phyloP scores from a whole-genome alignment of 2,888 invertebrate genomes.

The Mermis nigrescens region DNA sequence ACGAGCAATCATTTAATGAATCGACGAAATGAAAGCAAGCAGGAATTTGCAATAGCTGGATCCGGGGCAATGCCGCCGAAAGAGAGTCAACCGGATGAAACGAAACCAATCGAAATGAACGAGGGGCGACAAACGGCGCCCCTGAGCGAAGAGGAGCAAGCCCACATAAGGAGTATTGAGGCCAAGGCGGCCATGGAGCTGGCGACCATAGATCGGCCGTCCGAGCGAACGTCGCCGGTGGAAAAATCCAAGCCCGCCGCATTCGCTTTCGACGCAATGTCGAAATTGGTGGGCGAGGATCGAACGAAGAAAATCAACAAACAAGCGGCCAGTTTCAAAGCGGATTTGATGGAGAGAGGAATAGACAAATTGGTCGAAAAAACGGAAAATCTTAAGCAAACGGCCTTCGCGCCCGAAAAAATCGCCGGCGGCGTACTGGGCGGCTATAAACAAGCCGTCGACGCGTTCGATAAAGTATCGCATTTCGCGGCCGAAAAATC shows the following conservation, averaged over 20 bases:
- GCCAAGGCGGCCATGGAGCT: slow-evolving; percentile 39
- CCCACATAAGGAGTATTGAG: slow-evolving; percentile 46
- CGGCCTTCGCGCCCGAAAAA: background rate
- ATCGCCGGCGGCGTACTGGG: background rate
- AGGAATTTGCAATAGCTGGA: no score
- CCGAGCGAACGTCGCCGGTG: no score
- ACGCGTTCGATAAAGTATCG: background rate
- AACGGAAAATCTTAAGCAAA: background rate
- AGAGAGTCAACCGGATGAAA: no score
- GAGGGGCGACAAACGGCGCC: no score
- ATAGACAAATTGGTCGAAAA: background rate
- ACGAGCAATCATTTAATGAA: no score
- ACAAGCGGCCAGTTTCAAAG: background rate
- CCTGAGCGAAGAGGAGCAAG: slow-evolving; percentile 44
- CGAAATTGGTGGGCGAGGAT: background rate
- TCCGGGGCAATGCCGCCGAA: no score
- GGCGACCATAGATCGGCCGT: no score
- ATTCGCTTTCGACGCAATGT: no score
- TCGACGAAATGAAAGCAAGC: no score
- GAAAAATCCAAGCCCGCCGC: no score
- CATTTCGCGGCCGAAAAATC: no score
- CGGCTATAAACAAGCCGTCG: background rate
- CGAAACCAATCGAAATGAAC: no score
- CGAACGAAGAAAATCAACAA: background rate
- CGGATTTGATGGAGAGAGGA: background rate